phyloP scores from a whole-genome alignment of 2,888 invertebrate species.

The Bhutanitis thaidina region DNA sequence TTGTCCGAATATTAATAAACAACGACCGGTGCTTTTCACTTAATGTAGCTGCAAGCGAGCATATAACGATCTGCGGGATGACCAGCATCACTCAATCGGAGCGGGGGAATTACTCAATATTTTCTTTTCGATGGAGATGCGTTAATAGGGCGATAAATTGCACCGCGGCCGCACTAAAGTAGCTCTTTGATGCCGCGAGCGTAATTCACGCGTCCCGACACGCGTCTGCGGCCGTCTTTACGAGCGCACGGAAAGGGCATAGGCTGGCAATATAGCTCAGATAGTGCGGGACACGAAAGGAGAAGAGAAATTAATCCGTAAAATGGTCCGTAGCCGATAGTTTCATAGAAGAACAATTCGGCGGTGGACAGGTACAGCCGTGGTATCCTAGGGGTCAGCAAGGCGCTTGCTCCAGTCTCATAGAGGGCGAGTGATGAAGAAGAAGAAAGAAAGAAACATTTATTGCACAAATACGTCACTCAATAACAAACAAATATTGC shows the following conservation, averaged over 20 bases:
- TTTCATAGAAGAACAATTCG: too few relatives aligned
- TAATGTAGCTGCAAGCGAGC: constrained; percentile 1
- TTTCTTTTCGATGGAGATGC: constrained; percentile 19
- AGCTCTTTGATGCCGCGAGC: constrained; percentile 36
- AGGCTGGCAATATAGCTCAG: neutral
- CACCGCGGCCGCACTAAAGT: constrained; percentile 28
- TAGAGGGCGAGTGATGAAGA: too few relatives aligned
- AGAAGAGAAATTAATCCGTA: neutral
- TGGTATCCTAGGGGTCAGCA: too few relatives aligned
- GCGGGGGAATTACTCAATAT: constrained; percentile 18
- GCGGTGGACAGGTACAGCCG: too few relatives aligned
- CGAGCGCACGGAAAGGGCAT: constrained; percentile 8
- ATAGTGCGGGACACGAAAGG: neutral
- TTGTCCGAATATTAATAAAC: too few relatives aligned
- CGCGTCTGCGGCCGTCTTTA: constrained; percentile 24
- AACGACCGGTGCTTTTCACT: too few relatives aligned
- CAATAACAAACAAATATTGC: too few relatives aligned
- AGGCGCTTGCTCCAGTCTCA: too few relatives aligned
- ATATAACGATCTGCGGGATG: constrained; percentile 1
- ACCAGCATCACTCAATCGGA: constrained; percentile 18
- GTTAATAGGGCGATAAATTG: constrained; percentile 23
- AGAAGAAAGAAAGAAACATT: too few relatives aligned
- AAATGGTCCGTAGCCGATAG: too few relatives aligned
- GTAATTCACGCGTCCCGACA: constrained; percentile 31
- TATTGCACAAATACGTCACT: too few relatives aligned